Evolutionary conservation across 92 coral and sea anemone species (phyloP).

Genomic region (Montipora capitata): DNA sequence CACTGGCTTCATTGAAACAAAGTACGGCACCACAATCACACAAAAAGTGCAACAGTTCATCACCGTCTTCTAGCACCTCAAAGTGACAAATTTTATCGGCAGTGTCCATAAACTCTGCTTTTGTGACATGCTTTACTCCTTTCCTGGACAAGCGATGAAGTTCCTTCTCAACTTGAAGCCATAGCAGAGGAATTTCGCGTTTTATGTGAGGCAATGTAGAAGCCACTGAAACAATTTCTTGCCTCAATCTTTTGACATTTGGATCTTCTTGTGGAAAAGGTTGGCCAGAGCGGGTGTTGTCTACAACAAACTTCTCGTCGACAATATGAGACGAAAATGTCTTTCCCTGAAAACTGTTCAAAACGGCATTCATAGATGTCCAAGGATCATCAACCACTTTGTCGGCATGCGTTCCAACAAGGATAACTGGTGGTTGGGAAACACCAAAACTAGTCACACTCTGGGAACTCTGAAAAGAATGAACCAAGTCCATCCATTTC

Average conservation of each 20-base stretch:
- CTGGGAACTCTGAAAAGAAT: conserved; percentile 26
- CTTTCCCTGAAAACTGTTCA: conserved; percentile 43
- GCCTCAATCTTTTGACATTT: conserved; percentile 19
- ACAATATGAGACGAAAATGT: conserved; percentile 24
- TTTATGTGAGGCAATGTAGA: conserved; percentile 39
- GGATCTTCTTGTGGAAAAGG: conserved; percentile 36
- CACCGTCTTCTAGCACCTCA: conserved; percentile 31
- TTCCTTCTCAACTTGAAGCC: conserved; percentile 59
- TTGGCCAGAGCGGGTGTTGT: conserved; percentile 50
- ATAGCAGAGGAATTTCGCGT: conserved; percentile 43
- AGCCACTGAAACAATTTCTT: conserved; percentile 34
- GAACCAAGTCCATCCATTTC: conserved; percentile 61
- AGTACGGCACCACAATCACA: conserved; percentile 51
- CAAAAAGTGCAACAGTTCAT: conserved; percentile 46
- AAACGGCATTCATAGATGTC: conserved; percentile 21
- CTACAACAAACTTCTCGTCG: conserved; percentile 35
- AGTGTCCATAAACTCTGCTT: conserved; percentile 2
- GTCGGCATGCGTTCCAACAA: conserved; percentile 63
- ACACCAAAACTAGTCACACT: neutral
- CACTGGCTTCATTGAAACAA: conserved; percentile 8
- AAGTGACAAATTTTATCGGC: conserved; percentile 33
- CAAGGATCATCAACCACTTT: conserved; percentile 48
- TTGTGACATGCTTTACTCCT: conserved; percentile 35
- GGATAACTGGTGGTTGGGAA: conserved; percentile 51
- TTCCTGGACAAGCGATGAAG: conserved; percentile 21